Evolutionary conservation across 2,797 vertebrate genomes (phyloP), one percentile per base, ranked within the genome.

Genomic region (Glossophaga mutica): DNA sequence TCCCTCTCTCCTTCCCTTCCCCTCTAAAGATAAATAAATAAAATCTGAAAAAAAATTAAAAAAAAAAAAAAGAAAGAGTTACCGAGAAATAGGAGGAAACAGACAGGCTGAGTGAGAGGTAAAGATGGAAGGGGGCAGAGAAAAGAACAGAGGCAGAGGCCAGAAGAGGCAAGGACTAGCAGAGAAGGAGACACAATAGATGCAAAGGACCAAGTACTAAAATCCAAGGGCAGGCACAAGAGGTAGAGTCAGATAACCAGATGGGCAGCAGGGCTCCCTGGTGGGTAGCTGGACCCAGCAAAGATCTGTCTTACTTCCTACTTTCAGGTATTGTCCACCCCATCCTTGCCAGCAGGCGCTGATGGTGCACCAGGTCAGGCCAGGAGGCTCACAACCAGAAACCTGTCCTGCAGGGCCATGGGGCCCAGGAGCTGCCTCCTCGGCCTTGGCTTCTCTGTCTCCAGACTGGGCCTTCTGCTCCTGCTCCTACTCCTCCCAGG

Each of bases 401-500:
- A 79, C 34, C 21, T 29, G 70, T 32, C 42, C 55, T 18, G 32
- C 68, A 37, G 9, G 34, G 42, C 55, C 94, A 97, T 96, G 97
- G 92, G 67, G 44, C 42, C 71, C 5, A 0, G 52, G 9, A 71
- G 21, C 91, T 21, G 18, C 19, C 34, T 2, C 26, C 29, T 79
- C 68, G 34, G 26, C 48, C 73, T 74, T 29, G 3, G 67, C 78
- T 18, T 81, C 91, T 87, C 84, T 11, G 29, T 46, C 62, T 94
- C 88, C 85, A 71, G 88, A 55, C 82, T 92, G 70, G 57, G 82
- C 34, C 84, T 97, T 42, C 96, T 98, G 79, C 29, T 98, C 42
- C 92, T 96, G 90, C 74, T 96, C 29, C 91, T 87, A 18, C 50
- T 96, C 34, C 93, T 96, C 34, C 37, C 97, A 98, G 97, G 97